Conservation (phyloP, 1,140 invertebrate genomes). For the Scaptomyza montana region DNA sequence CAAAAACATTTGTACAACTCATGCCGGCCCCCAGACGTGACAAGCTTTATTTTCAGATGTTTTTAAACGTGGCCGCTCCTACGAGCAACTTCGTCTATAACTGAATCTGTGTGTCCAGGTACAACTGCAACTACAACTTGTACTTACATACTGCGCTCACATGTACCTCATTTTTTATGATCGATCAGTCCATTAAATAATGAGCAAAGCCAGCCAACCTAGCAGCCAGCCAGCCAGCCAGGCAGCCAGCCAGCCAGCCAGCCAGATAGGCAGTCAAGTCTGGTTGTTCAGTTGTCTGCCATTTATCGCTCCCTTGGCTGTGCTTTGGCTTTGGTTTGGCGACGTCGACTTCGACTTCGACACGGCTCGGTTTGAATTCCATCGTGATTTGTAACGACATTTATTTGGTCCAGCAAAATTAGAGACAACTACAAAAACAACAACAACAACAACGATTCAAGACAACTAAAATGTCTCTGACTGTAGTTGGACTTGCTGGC, state of each 20-base stretch:
- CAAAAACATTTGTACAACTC: slow-evolving; percentile 80
- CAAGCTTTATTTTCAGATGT: slow-evolving; percentile 61
- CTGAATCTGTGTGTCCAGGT: slow-evolving; percentile 38
- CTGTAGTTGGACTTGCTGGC: not conserved
- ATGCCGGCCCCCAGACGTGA: slow-evolving; percentile 58
- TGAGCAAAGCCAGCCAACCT: slow-evolving; percentile 54
- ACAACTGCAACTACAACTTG: slow-evolving; percentile 62
- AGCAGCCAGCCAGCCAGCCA: slow-evolving; percentile 13
- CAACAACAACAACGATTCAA: not conserved
- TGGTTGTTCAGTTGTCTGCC: slow-evolving; percentile 46
- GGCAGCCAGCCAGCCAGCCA: slow-evolving; percentile 3
- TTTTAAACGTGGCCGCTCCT: slow-evolving; percentile 71
- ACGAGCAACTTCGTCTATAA: slow-evolving; percentile 26
- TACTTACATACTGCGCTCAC: slow-evolving; percentile 69
- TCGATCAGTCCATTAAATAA: slow-evolving; percentile 83
- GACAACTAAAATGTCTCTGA: slow-evolving; percentile 24
- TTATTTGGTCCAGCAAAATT: slow-evolving; percentile 80
- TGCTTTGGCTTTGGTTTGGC: slow-evolving; percentile 44
- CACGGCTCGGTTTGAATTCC: slow-evolving; percentile 73
- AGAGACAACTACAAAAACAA: slow-evolving; percentile 44
- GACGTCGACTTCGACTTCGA: slow-evolving; percentile 56
- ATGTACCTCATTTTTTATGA: slow-evolving; percentile 82
- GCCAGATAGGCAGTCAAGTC: slow-evolving; percentile 17
- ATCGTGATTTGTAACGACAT: slow-evolving; percentile 82
- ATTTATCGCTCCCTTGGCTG: slow-evolving; percentile 79